Base-by-base conservation (phyloP, 2,888 invertebrate species). In the Erebia aethiops region DNA sequence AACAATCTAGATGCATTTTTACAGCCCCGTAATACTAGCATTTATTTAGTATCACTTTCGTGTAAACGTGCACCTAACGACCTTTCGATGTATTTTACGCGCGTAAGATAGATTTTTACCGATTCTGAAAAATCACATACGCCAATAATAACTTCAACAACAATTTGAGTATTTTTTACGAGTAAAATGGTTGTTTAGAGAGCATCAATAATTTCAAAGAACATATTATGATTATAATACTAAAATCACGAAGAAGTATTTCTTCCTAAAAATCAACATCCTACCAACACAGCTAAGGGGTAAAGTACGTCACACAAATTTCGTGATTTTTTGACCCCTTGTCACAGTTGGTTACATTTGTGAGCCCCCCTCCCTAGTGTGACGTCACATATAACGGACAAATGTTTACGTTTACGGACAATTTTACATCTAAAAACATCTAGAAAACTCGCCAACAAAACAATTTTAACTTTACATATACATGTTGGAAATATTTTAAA, bases 11-110 rank as follows among this genome's bases (percentile, higher is more conserved):
- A 35, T 35, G 35, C 66, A 49, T 18, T 35, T 21, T 41, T 67
- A 71, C 49, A 71, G 61, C 54, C 54, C 58, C 60, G 60, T 64
- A 63, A 68, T 71, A 71, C 57, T 63, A 60, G 18, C 11, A 41
- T 7, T 43, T 7, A 26, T 57, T 68, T 16, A 61, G 70, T 70
- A 66, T 70, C 66, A 66, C 70, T 11, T 14, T 65, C n/a, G 65
- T 66, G 66, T 54, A 69, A 4, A 26, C 14, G 26, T 14, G 13
- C 3, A 57, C 66, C 21, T 62, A 66, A 61, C 26, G 43, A 16
- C 18, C 57, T 26, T 72, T 51, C 69, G 69, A 61, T 66, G 69
- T 67, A 52, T 13, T 41, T 57, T 10, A 16, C 16, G 46, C 64
- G 18, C 26, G 49, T 7, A 64, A n/a, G 21, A 14, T 26, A 57